Evolutionary conservation across 2,797 vertebrate genomes (phyloP).

Genomic region (Periparus ater): DNA sequence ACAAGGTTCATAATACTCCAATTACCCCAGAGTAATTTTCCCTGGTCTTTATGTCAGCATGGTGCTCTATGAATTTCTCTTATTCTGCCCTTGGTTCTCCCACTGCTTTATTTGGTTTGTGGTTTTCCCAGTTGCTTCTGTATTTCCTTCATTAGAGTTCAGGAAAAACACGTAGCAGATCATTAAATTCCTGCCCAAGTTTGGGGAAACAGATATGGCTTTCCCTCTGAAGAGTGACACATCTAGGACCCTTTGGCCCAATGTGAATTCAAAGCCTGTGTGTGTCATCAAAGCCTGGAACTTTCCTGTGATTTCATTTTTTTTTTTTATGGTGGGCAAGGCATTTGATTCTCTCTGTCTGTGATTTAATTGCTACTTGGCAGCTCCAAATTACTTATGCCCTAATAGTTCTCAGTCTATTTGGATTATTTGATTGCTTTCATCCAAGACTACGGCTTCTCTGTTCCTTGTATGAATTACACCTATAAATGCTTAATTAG

Average conservation of each 20-base stretch:
- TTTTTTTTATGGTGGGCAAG: not conserved
- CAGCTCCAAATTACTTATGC: not conserved
- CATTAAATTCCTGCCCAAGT: not conserved
- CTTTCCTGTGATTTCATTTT: not conserved
- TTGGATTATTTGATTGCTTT: not conserved
- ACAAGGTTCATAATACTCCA: not conserved
- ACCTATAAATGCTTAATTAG: not conserved
- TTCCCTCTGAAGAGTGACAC: not conserved
- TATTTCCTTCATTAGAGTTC: not conserved
- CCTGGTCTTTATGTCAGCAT: not conserved
- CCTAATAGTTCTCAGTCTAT: not conserved
- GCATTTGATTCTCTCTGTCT: not conserved
- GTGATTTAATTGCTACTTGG: not conserved
- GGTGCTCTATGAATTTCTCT: not conserved
- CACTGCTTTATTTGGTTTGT: not conserved
- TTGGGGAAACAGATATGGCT: not conserved
- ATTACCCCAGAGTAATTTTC: not conserved
- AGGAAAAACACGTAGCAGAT: not conserved
- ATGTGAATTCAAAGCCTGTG: not conserved
- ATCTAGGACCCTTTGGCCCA: not conserved
- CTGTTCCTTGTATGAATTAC: not conserved
- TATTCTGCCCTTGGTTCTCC: not conserved
- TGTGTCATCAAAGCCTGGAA: not conserved
- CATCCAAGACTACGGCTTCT: not conserved
- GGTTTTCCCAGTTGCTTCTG: not conserved